These are phyloP conservation scores for Melanchra persicariae DNA, from an alignment of 2,888 invertebrate genomes.

Conservation along the genomic window DNA sequence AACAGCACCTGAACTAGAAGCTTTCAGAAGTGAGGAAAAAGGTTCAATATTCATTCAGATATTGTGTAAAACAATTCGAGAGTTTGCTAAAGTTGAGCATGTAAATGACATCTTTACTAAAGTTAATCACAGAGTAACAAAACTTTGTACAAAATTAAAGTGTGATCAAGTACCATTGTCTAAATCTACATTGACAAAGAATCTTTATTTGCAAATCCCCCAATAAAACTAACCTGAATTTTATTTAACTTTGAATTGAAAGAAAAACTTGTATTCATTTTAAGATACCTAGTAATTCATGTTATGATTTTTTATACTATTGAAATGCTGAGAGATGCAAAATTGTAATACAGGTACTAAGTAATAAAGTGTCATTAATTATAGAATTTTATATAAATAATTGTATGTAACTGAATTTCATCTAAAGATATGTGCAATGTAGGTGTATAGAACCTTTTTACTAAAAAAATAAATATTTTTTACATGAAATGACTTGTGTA, in stretches of 20 bases:
- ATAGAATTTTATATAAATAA: background rate
- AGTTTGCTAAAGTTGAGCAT: slow-evolving; percentile 76
- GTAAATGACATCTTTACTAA: slow-evolving; percentile 83
- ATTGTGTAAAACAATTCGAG: slow-evolving; percentile 76
- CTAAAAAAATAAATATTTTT: background rate
- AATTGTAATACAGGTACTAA: slow-evolving; percentile 8
- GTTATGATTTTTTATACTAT: background rate
- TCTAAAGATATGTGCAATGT: background rate
- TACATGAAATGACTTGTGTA: background rate
- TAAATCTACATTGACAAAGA: slow-evolving; percentile 81
- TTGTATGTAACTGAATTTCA: background rate
- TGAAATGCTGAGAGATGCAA: background rate
- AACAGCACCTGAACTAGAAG: slow-evolving; percentile 85
- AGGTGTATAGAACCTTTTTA: background rate
- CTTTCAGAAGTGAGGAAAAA: slow-evolving; percentile 78
- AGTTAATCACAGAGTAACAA: slow-evolving; percentile 78
- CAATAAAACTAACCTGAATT: slow-evolving; percentile 15
- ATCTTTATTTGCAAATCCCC: slow-evolving; percentile 79
- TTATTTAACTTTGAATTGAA: slow-evolving; percentile 17
- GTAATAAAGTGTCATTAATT: background rate
- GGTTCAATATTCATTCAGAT: slow-evolving; percentile 86
- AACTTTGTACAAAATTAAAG: slow-evolving; percentile 71
- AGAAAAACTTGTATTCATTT: slow-evolving; percentile 1
- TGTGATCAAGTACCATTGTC: slow-evolving; percentile 81
- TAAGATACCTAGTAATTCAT: too few relatives aligned